phyloP scores from a whole-genome alignment of 2,888 invertebrate genomes.

The Platypus cylindrus region DNA sequence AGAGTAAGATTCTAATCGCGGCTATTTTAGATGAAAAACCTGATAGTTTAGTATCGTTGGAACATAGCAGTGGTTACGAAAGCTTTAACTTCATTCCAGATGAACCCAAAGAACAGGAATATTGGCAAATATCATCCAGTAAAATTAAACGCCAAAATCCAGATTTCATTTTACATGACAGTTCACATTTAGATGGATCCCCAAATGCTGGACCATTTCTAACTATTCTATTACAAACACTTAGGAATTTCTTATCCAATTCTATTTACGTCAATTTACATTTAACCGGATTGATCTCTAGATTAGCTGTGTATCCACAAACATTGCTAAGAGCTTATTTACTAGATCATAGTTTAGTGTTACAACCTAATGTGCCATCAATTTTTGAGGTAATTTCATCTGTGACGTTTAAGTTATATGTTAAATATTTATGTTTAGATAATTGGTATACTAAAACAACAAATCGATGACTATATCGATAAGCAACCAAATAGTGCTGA shows the following conservation, averaged over 20 bases:
- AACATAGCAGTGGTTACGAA: slow-evolving; percentile 69
- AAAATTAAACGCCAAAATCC: slow-evolving; percentile 15
- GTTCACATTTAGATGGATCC: slow-evolving; percentile 33
- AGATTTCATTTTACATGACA: slow-evolving; percentile 32
- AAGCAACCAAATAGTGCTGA: slow-evolving; percentile 46
- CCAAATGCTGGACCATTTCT: slow-evolving; percentile 61
- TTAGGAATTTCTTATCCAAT: slow-evolving; percentile 73
- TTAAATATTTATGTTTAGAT: slow-evolving; percentile 39
- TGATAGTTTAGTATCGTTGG: slow-evolving; percentile 56
- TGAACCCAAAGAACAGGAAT: slow-evolving; percentile 34
- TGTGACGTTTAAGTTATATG: no score
- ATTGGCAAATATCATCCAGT: slow-evolving; percentile 32
- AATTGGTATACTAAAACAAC: slow-evolving; percentile 67
- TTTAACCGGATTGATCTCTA: slow-evolving; percentile 74
- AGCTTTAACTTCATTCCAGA: slow-evolving; percentile 50
- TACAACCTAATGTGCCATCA: slow-evolving; percentile 84
- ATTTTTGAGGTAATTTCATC: slow-evolving; percentile 69
- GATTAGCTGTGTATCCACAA: slow-evolving; percentile 78
- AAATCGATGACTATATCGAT: slow-evolving; percentile 66
- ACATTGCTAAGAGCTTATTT: slow-evolving; percentile 79
- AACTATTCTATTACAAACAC: slow-evolving; percentile 63
- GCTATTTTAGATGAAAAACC: slow-evolving; percentile 22
- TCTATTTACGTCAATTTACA: slow-evolving; percentile 76
- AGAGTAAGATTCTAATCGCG: slow-evolving; percentile 14
- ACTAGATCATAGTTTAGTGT: slow-evolving; percentile 69